phyloP scores from a whole-genome alignment of 2,797 vertebrate species.

The Gallirallus australis region DNA sequence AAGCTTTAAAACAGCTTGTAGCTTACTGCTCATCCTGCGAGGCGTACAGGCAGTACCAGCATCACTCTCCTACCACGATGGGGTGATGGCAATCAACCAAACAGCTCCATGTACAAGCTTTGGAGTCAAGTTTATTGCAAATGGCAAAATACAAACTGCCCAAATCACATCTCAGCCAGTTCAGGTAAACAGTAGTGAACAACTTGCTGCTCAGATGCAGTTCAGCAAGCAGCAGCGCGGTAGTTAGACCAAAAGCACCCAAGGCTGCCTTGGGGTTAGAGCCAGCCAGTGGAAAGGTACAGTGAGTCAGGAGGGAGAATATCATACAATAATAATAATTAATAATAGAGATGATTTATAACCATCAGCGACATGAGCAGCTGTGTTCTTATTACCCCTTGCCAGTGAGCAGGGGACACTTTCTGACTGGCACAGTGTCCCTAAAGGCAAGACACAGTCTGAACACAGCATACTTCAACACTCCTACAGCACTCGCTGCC shows the following conservation, averaged over 20 bases:
- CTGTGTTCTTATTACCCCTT: neutral
- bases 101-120: accelerated
- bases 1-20: neutral
- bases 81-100: no score
- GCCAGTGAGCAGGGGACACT: neutral
- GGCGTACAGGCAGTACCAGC: no score
- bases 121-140: neutral
- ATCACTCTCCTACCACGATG: no score
- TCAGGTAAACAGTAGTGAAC: neutral
- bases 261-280: accelerated
- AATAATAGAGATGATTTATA: neutral
- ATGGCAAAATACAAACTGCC: neutral
- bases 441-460: accelerated
- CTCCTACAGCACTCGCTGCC: accelerated
- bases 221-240: accelerated
- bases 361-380: neutral
- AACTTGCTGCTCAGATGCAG: neutral
- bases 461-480: neutral
- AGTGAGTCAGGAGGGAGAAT: neutral
- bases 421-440: accelerated
- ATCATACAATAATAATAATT: neutral
- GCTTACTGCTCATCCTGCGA: neutral
- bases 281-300: neutral
- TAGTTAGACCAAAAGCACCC: accelerated
- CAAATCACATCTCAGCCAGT: neutral